These are phyloP conservation scores for Eupeodes latifasciatus DNA, from an alignment of 2,888 invertebrate genomes.

Conservation along the genomic window DNA sequence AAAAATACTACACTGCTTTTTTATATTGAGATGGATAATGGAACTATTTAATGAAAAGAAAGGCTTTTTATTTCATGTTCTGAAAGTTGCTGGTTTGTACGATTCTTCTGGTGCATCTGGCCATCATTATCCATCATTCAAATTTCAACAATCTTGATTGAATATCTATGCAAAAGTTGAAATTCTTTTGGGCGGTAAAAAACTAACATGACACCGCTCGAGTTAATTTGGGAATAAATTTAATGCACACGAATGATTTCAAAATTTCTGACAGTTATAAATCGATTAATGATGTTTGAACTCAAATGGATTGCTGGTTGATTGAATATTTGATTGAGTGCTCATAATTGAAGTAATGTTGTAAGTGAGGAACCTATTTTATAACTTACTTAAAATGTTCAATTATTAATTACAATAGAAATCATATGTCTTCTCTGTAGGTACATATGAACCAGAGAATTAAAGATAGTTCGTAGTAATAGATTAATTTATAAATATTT, in stretches of 20 bases:
- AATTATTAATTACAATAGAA: no score
- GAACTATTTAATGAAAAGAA: no score
- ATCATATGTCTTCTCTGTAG: no score
- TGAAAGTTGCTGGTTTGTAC: no score
- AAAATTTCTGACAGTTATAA: slow-evolving; percentile 44
- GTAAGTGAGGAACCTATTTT: no score
- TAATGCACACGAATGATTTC: slow-evolving; percentile 62
- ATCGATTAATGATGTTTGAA: slow-evolving; percentile 47
- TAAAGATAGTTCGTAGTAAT: no score
- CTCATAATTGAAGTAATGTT: slow-evolving; percentile 24
- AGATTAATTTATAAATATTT: no score
- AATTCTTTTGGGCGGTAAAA: background rate
- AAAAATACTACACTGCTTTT: no score
- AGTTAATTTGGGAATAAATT: slow-evolving; percentile 24
- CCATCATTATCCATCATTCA: background rate
- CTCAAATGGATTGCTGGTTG: slow-evolving; percentile 35
- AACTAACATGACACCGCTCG: slow-evolving; percentile 57
- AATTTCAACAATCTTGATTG: background rate
- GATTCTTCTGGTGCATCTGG: background rate
- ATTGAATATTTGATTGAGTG: slow-evolving; percentile 56
- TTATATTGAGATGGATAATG: no score
- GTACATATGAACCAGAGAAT: no score
- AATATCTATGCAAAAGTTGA: background rate
- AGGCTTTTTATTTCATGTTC: no score
- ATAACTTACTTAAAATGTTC: no score